phyloP scores from a whole-genome alignment of 1,140 invertebrate species.

The Phymorhynchus buccinoides region DNA sequence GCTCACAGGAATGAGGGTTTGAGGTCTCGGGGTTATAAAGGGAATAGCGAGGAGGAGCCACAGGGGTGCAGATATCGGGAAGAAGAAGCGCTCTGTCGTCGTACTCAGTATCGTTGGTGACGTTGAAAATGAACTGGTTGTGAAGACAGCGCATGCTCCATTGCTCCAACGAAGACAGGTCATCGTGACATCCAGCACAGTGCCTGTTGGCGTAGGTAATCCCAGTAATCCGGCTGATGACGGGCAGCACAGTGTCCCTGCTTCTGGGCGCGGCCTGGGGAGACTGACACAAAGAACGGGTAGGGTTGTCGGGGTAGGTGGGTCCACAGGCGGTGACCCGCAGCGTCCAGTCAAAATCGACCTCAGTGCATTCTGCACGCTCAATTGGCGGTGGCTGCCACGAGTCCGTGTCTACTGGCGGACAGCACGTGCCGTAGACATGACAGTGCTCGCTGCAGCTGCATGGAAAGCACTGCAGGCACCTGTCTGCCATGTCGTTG shows the following conservation, averaged over 20 bases:
- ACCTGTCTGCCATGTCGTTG: neutral
- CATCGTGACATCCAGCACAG: slow-evolving; percentile 6
- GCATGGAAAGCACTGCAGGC: slow-evolving; percentile 4
- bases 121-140: slow-evolving; percentile 13
- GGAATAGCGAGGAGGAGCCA: neutral
- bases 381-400: neutral
- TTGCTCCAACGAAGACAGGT: neutral
- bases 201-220: slow-evolving; percentile 9
- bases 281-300: neutral
- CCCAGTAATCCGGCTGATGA: neutral
- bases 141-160: neutral
- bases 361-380: neutral
- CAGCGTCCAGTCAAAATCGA: neutral
- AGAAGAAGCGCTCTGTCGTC: neutral
- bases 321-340: neutral
- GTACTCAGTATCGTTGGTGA: neutral
- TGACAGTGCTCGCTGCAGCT: neutral
- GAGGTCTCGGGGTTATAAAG: too few species aligned
- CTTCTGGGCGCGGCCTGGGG: neutral
- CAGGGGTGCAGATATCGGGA: neutral
- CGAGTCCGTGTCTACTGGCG: neutral
- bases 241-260: slow-evolving; percentile 1
- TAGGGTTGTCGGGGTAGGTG: neutral
- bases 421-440: neutral
- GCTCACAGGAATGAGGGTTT: neutral